phyloP scores from a whole-genome alignment of 23 tunicate species.

The Ascidia mentula region DNA sequence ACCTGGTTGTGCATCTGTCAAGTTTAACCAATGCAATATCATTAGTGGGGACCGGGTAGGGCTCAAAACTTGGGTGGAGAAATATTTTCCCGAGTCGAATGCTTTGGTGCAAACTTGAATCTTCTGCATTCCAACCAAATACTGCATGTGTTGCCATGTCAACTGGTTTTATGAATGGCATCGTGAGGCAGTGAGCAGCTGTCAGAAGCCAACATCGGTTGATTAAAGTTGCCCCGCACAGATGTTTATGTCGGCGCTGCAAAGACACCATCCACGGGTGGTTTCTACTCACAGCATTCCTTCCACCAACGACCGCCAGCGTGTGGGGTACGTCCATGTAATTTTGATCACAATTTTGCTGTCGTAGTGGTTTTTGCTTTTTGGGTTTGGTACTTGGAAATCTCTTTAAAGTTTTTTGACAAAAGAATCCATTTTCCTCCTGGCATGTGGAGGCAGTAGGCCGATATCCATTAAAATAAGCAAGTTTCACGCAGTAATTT shows the following conservation, averaged over 20 bases:
- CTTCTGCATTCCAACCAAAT: conserved; percentile 30
- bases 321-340: background rate
- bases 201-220: conserved; percentile 56
- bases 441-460: conserved; percentile 26
- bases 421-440: conserved; percentile 26
- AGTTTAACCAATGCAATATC: conserved; percentile 43
- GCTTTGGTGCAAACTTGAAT: conserved; percentile 8
- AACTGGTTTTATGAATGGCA: conserved; percentile 14
- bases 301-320: conserved; percentile 19
- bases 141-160: conserved; percentile 46
- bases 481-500: conserved; percentile 28
- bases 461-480: background rate
- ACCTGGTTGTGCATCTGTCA: conserved; percentile 22
- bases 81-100: conserved; percentile 13
- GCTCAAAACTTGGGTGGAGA: conserved; percentile 38
- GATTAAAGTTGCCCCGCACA: conserved; percentile 46
- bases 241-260: conserved; percentile 25
- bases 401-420: conserved; percentile 27
- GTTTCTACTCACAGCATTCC: background rate
- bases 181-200: conserved; percentile 50
- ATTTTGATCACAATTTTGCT: background rate
- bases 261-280: conserved; percentile 47
- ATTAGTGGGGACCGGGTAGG: conserved; percentile 49
- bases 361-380: background rate
- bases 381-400: background rate